Evolutionary conservation across 2,113 vertebrate genomes (phyloP).

Genomic region (Choloepus hoffmanni): DNA sequence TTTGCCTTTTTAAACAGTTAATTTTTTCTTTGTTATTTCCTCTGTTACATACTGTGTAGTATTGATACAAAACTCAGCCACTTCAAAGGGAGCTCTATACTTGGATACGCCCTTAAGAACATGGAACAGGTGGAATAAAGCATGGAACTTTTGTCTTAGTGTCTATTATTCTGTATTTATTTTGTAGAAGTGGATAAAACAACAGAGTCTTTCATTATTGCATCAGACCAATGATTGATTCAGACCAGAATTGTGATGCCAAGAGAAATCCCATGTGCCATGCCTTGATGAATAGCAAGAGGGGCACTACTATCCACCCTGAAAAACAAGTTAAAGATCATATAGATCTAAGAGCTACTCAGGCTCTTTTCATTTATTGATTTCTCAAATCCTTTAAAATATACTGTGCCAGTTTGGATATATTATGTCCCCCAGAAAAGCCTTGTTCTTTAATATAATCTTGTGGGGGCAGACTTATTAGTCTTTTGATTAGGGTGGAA

Average conservation of each 20-base stretch:
- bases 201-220: not conserved
- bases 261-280: not conserved
- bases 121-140: not conserved
- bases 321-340: not conserved
- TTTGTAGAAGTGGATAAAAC: not conserved
- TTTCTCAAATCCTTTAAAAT: not conserved
- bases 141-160: not conserved
- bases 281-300: not conserved
- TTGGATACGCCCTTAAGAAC: not conserved
- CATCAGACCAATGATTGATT: not conserved
- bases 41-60: not conserved
- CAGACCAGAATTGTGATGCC: not conserved
- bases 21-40: slow-evolving; percentile 14
- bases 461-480: too few species aligned
- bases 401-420: too few species aligned
- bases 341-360: not conserved
- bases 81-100: not conserved
- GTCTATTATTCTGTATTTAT: not conserved
- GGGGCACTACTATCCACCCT: accelerated
- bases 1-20: slow-evolving; percentile 40
- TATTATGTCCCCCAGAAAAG: too few species aligned
- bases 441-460: too few species aligned
- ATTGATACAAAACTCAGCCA: not conserved
- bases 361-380: not conserved
- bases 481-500: too few species aligned